phyloP scores from a whole-genome alignment of 2,888 invertebrate genomes.

The Apamea crenata region DNA sequence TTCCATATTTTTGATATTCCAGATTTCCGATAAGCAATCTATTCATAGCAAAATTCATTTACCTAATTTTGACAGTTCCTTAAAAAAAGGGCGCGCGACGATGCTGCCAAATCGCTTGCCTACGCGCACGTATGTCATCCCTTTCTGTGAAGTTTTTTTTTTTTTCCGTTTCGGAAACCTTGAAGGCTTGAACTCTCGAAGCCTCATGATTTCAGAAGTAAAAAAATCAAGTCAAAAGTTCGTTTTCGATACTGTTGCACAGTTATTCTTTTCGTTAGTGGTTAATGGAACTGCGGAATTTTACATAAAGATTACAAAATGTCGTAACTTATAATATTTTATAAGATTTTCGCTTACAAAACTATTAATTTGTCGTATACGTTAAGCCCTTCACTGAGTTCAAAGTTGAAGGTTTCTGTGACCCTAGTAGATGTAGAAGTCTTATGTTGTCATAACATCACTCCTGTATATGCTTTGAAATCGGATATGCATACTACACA shows the following conservation, averaged over 20 bases:
- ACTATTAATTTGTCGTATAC: slow-evolving; percentile 1
- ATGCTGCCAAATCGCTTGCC: too few relatives aligned
- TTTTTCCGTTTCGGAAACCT: too few relatives aligned
- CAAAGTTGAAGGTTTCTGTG: slow-evolving; percentile 21
- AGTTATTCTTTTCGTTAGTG: not conserved
- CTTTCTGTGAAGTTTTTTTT: too few relatives aligned
- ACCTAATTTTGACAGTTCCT: too few relatives aligned
- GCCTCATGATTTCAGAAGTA: not conserved
- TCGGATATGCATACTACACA: not conserved
- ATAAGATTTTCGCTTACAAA: not conserved
- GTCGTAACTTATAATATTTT: not conserved
- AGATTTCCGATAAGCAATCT: too few relatives aligned
- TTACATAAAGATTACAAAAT: not conserved
- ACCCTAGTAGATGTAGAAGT: slow-evolving; percentile 1
- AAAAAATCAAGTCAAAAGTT: not conserved
- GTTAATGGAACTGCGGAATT: not conserved
- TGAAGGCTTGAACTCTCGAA: too few relatives aligned
- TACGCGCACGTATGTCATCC: too few relatives aligned
- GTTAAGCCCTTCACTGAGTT: slow-evolving; percentile 2
- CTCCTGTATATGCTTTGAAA: not conserved
- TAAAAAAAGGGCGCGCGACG: too few relatives aligned
- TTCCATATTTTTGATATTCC: too few relatives aligned
- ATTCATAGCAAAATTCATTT: too few relatives aligned
- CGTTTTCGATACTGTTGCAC: not conserved
- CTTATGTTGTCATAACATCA: not conserved